Base-by-base conservation (phyloP, 92 coral and sea anemone species). In the Ricordea florida region DNA sequence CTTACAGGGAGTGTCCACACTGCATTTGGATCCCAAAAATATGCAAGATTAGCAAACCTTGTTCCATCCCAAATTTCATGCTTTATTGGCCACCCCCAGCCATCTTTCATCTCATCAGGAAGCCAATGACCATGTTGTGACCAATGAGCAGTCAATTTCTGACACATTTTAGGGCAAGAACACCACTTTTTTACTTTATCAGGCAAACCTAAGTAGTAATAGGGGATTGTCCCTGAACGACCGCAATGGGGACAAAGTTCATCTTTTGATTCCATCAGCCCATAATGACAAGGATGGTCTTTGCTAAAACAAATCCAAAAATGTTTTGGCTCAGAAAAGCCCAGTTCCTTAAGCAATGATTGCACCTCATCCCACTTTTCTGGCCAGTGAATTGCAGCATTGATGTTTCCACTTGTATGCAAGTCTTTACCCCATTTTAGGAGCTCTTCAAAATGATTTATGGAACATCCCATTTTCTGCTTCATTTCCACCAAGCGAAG, bases 1-100 rank as follows among this genome's bases (percentile, higher is more conserved):
- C 92, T 76, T 48, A 83, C 89, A 64, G 89, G 90, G n/a, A 89
- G 73, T 48, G 32, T 74, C 90, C 90, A 89, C 26, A 69, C 51
- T 43, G 53, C 52, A 41, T 80, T 61, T 17, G 87, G 87, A 46
- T 85, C 69, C 90, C 90, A 80, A 66, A 89, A 89, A 89, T 70
- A 89, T 25, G 90, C 79, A 59, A 85, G 80, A 53, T 89, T 74
- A 43, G 82, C 66, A 72, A 84, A 89, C 49, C 91, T 60, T 32
- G 77, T 73, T 36, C 94, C 94, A 75, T 85, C 90, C 91, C 90
- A 85, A n/a, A 89, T 56, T 72, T 85, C 94, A 62, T 43, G 52
- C 66, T 78, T 84, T 13, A 74, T 30, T 35, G 67, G 66, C 78
- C 81, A 57, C 46, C 66, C 78, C 42, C 77, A 59, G 31, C 85